These are phyloP conservation scores for Coelopa frigida DNA, from an alignment of 1,140 invertebrate genomes.

Conservation along the genomic window DNA sequence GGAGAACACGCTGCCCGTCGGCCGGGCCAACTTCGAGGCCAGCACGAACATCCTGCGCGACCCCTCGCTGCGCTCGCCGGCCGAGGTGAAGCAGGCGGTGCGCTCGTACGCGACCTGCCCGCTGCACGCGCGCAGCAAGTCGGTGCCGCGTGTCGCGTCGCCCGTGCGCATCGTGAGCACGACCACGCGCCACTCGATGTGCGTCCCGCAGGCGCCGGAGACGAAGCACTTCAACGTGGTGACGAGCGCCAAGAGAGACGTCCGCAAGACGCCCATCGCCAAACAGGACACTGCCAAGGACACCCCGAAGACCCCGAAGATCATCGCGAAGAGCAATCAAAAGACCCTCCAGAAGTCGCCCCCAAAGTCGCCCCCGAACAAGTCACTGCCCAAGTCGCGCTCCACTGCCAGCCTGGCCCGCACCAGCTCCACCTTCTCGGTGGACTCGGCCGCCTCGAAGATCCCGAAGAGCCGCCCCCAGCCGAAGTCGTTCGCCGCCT, in stretches of 20 bases:
- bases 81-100: constrained; percentile 53
- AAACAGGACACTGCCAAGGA: constrained; percentile 3
- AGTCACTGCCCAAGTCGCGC: constrained; percentile 28
- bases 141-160: constrained; percentile 23
- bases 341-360: no score
- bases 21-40: constrained; percentile 35
- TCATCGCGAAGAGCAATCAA: no score
- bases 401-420: constrained; percentile 35
- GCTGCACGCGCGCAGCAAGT: constrained; percentile 29
- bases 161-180: constrained; percentile 21
- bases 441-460: constrained; percentile 25
- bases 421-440: constrained; percentile 41
- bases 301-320: neutral
- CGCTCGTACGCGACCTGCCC: constrained; percentile 43
- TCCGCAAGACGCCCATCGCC: neutral
- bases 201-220: constrained; percentile 25
- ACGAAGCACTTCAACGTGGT: no score
- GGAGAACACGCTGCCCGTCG: constrained; percentile 31
- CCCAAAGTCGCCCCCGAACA: constrained; percentile 8
- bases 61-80: constrained; percentile 52
- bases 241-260: neutral
- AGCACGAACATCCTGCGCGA: constrained; percentile 41
- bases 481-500: neutral
- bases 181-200: constrained; percentile 34
- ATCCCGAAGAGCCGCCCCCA: no score